These are phyloP conservation scores for Paramormyrops hopkinsi DNA, from an alignment of 2,797 vertebrate species.

Conservation along the genomic window DNA sequence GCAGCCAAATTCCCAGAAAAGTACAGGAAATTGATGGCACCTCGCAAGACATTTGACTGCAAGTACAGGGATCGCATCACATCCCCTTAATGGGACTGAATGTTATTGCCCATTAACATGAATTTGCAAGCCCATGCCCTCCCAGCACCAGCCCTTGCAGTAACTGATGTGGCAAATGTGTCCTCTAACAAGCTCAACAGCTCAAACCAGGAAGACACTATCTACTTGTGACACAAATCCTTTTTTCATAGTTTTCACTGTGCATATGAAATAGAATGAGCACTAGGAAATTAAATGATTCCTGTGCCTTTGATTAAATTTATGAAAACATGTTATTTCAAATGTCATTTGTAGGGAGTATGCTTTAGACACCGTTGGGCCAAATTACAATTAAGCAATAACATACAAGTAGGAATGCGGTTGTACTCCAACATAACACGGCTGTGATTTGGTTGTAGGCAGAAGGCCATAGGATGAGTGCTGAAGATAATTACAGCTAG, in stretches of 20 bases:
- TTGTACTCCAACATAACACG: background rate
- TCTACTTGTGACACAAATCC: background rate
- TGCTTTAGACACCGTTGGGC: background rate
- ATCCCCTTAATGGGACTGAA: background rate
- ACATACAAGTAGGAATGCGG: background rate
- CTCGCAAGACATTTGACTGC: background rate
- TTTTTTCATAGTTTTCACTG: background rate
- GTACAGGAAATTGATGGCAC: background rate
- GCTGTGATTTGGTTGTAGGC: background rate
- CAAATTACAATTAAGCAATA: background rate
- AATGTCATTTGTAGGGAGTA: background rate
- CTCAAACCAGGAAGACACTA: background rate
- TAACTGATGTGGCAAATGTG: background rate
- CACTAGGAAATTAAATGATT: background rate
- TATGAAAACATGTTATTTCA: background rate
- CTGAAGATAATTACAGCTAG: background rate
- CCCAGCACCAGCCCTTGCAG: background rate
- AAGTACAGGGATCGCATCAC: background rate
- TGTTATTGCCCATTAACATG: background rate
- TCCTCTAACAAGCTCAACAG: background rate
- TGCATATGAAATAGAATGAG: background rate
- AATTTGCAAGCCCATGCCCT: background rate
- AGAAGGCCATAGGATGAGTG: background rate
- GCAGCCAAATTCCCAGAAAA: background rate
- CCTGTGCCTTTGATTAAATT: background rate